phyloP scores from a whole-genome alignment of 2,888 invertebrate species.

The Timema cristinae region DNA sequence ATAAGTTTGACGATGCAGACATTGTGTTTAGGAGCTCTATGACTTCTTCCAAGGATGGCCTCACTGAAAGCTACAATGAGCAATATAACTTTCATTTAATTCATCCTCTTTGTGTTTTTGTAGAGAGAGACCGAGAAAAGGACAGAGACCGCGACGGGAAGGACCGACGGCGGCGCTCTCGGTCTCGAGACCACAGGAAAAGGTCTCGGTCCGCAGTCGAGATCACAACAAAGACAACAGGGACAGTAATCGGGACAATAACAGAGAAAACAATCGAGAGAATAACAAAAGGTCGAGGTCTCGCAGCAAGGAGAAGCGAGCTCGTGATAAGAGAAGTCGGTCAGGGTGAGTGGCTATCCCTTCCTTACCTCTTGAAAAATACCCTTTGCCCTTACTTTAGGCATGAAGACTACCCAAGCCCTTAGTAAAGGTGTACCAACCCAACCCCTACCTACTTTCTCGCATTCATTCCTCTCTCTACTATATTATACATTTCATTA shows the following conservation, averaged over 20 bases:
- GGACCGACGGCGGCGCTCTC: slow-evolving; percentile 47
- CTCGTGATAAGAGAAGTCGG: slow-evolving; percentile 38
- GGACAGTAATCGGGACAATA: no score
- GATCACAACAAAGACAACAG: slow-evolving; percentile 28
- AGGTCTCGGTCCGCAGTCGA: slow-evolving; percentile 46
- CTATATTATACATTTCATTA: no score
- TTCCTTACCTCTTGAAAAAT: background rate
- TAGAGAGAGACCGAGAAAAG: slow-evolving; percentile 38
- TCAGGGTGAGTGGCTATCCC: slow-evolving; percentile 28
- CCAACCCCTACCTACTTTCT: background rate
- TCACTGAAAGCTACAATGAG: no score
- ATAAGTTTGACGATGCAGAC: no score
- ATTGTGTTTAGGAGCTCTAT: no score
- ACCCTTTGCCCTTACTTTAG: no score
- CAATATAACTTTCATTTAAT: no score
- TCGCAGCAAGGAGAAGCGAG: slow-evolving; percentile 35
- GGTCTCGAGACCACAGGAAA: slow-evolving; percentile 48
- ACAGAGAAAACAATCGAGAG: background rate
- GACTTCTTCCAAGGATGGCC: no score
- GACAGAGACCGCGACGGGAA: slow-evolving; percentile 46
- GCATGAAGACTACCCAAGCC: no score
- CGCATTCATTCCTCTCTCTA: background rate
- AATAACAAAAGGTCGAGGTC: slow-evolving; percentile 38
- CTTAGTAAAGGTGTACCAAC: no score
- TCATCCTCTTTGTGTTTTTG: background rate